A percentile compares a stretch with the other conserved stretches of the same genome.
Conservation (phyloP, 2,888 invertebrate genomes). For the Trichogramma dendrolimi region DNA sequence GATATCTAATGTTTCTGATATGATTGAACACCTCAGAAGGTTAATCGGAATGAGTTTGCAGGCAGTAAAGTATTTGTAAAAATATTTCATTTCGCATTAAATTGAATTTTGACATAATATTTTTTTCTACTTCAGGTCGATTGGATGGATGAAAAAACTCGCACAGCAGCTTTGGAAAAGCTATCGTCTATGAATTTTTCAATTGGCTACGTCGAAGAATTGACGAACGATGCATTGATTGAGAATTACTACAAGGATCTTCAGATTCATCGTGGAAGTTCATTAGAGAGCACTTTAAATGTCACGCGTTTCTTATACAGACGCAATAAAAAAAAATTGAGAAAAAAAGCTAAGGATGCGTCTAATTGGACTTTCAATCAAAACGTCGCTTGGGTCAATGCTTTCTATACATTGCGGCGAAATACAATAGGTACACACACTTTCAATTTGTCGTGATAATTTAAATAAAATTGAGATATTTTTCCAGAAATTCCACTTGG, state of each 20-base stretch:
- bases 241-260: slow-evolving; percentile 14
- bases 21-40: slow-evolving; percentile 77
- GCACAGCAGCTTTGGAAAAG: slow-evolving; percentile 49
- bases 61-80: slow-evolving; percentile 48
- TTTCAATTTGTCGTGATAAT: too few species aligned
- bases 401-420: slow-evolving; percentile 80
- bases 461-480: not conserved
- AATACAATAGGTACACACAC: slow-evolving; percentile 77
- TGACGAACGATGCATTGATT: slow-evolving; percentile 48
- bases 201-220: slow-evolving; percentile 64
- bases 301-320: slow-evolving; percentile 73
- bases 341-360: slow-evolving; percentile 77
- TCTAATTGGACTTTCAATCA: slow-evolving; percentile 49
- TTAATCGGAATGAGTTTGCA: slow-evolving; percentile 77
- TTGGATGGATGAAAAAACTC: slow-evolving; percentile 10
- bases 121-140: slow-evolving; percentile 5
- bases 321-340: slow-evolving; percentile 71
- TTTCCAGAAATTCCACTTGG: slow-evolving; percentile 83
- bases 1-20: slow-evolving; percentile 75
- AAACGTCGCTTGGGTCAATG: slow-evolving; percentile 75
- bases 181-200: slow-evolving; percentile 36
- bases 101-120: not conserved
- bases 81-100: not conserved
- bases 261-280: slow-evolving; percentile 2
- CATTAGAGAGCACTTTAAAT: slow-evolving; percentile 2